Percentiles rank a stretch among this genome's conserved stretches.
These are phyloP conservation scores for Zootermopsis nevadensis DNA, from an alignment of 2,888 invertebrate species.

Conservation along the genomic window DNA sequence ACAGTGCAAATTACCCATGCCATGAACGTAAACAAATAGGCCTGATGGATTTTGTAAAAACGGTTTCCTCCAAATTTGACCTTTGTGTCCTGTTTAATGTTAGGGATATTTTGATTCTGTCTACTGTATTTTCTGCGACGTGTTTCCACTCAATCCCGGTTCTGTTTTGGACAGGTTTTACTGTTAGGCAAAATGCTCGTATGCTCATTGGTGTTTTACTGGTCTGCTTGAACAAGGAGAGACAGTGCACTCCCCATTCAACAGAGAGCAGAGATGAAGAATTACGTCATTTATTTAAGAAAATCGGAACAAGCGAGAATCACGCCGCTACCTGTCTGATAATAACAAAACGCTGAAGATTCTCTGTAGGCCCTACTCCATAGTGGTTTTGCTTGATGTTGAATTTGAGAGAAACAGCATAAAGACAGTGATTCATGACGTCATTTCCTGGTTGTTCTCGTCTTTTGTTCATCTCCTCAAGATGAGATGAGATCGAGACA, in stretches of 20 bases:
- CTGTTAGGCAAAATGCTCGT: not conserved
- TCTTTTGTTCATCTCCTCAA: slow-evolving; percentile 28
- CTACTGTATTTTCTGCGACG: no score
- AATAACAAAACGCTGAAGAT: not conserved
- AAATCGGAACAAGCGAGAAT: not conserved
- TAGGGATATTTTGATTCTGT: no score
- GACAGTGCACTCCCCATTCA: not conserved
- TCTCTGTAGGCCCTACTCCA: not conserved
- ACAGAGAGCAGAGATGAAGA: slow-evolving; percentile 22
- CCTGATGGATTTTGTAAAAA: no score
- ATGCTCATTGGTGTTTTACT: not conserved
- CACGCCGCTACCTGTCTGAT: not conserved
- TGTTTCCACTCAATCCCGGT: no score
- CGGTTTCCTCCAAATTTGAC: no score
- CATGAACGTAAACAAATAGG: no score
- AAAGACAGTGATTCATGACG: slow-evolving; percentile 38
- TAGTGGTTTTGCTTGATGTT: slow-evolving; percentile 16
- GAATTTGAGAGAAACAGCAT: slow-evolving; percentile 5
- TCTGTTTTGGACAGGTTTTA: no score
- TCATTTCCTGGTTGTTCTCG: slow-evolving; percentile 34
- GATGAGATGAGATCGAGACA: slow-evolving; percentile 27
- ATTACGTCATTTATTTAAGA: slow-evolving; percentile 33
- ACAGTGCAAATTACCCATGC: no score
- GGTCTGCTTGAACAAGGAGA: not conserved
- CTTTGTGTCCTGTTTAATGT: no score